Conservation (phyloP, 2,113 vertebrate genomes). For the Panthera uncia region DNA sequence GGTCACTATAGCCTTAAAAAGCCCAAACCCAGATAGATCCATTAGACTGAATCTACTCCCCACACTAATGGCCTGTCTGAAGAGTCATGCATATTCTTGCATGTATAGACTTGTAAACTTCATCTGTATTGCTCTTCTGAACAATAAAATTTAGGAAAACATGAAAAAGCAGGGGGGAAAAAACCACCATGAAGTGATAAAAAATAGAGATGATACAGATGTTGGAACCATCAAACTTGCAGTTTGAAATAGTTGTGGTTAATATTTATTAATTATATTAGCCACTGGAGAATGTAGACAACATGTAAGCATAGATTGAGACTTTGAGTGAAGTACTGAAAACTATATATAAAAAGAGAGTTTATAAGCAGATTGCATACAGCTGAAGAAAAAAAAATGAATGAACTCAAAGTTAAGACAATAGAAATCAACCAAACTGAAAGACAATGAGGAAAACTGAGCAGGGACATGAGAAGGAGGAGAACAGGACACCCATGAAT, state of each 20-base stretch:
- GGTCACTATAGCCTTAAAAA: not conserved
- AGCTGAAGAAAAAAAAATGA: constrained; percentile 12
- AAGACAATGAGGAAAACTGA: not conserved
- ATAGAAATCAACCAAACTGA: not conserved
- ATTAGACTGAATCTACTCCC: not conserved
- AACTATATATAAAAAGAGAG: not conserved
- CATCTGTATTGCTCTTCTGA: not conserved
- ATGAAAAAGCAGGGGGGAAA: not conserved
- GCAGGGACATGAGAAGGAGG: not conserved
- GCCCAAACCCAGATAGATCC: not conserved
- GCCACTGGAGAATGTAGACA: not conserved
- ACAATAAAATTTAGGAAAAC: not conserved
- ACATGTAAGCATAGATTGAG: not conserved
- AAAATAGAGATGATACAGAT: not conserved
- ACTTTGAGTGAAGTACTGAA: not conserved
- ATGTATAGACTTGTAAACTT: not conserved
- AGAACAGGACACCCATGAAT: not conserved
- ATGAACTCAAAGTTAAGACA: not conserved
- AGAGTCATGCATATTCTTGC: not conserved
- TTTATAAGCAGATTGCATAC: not conserved
- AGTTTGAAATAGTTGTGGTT: not conserved
- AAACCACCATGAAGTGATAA: not conserved
- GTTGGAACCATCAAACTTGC: not conserved
- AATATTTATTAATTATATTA: not conserved
- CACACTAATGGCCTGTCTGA: not conserved